phyloP scores from a whole-genome alignment of 2,888 invertebrate species.

The Trichopria drosophilae region DNA sequence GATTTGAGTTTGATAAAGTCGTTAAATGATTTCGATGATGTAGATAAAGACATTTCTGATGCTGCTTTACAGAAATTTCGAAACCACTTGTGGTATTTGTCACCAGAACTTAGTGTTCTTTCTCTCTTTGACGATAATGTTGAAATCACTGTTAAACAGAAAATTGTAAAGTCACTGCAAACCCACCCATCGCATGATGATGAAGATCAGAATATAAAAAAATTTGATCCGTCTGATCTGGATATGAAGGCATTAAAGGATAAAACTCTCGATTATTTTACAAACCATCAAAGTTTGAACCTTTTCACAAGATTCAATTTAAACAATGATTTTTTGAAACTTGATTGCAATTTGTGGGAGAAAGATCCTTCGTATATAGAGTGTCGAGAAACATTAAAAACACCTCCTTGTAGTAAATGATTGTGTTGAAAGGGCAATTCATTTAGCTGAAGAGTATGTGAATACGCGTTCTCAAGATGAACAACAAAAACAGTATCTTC shows the following conservation, averaged over 20 bases:
- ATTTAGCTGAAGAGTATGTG: neutral
- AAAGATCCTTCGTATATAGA: conserved; percentile 7
- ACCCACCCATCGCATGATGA: neutral
- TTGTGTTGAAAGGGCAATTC: conserved; percentile 9
- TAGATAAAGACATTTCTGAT: conserved; percentile 21
- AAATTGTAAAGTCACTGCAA: conserved; percentile 5
- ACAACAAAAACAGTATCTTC: neutral
- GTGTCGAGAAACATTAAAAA: conserved; percentile 12
- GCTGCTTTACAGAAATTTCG: neutral
- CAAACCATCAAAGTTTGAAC: neutral
- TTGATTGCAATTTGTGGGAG: conserved; percentile 7
- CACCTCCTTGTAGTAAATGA: conserved; percentile 6
- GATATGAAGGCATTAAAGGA: neutral
- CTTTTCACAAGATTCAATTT: conserved; percentile 11
- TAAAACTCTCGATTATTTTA: neutral
- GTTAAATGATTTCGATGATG: conserved; percentile 20
- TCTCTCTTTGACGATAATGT: neutral
- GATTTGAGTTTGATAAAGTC: conserved; percentile 32
- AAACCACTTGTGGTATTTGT: neutral
- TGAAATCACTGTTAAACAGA: neutral
- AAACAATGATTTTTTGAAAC: conserved; percentile 5
- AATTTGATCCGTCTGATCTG: neutral
- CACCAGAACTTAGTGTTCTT: neutral
- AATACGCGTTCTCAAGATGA: neutral
- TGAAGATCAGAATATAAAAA: neutral